phyloP scores from a whole-genome alignment of 2,797 vertebrate genomes.

The Pipistrellus pygmaeus region DNA sequence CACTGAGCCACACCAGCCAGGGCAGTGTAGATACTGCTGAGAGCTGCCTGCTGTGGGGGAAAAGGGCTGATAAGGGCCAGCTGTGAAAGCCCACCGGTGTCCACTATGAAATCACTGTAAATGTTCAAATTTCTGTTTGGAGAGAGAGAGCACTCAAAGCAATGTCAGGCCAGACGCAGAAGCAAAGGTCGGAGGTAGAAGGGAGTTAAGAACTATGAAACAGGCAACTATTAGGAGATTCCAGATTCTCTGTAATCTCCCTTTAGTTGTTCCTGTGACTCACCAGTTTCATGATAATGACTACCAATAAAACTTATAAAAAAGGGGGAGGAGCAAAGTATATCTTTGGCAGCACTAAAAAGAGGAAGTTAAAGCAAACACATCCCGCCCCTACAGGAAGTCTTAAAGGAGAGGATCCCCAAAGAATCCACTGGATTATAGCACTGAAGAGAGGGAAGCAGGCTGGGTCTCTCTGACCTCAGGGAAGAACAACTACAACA shows the following conservation, averaged over 20 bases:
- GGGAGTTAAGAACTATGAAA: not conserved
- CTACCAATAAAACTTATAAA: constrained; percentile 25
- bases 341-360: not conserved
- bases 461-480: not conserved
- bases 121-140: not conserved
- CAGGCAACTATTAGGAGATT: not conserved
- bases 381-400: not conserved
- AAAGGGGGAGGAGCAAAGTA: not conserved
- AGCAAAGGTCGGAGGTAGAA: not conserved
- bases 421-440: not conserved
- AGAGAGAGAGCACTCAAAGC: not conserved
- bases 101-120: no score
- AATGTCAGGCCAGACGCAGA: not conserved
- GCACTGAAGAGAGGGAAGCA: not conserved
- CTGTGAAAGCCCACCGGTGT: not conserved
- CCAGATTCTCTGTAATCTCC: not conserved
- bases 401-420: not conserved
- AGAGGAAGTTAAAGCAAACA: not conserved
- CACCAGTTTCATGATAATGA: not conserved
- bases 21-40: not conserved
- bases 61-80: not conserved
- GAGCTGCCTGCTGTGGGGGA: no score
- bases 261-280: not conserved
- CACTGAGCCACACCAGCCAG: no score
- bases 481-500: not conserved